Conservation (phyloP, 2,797 vertebrate genomes). For the Silurus lanzhouensis region DNA sequence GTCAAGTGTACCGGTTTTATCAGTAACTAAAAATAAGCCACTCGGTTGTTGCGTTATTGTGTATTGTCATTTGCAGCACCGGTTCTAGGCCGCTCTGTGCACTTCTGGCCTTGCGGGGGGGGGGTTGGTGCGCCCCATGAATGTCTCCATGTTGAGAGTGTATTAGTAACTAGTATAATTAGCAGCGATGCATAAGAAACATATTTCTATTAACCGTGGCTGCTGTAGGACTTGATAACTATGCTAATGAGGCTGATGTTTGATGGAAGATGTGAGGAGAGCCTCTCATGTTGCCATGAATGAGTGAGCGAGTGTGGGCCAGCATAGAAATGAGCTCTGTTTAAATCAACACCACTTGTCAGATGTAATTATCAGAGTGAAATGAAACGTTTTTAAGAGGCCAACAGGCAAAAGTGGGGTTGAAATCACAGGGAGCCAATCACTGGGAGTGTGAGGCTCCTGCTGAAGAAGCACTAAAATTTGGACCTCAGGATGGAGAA, state of each 20-base stretch:
- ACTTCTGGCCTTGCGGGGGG: background rate
- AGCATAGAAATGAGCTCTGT: constrained; percentile 67
- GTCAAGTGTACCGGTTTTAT: background rate
- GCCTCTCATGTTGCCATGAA: constrained; percentile 34
- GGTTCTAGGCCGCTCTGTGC: background rate
- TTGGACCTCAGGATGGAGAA: background rate
- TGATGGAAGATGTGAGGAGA: constrained; percentile 62
- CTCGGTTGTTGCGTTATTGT: background rate
- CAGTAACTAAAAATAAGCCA: background rate
- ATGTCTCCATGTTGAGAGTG: constrained; percentile 4
- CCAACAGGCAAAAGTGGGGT: background rate
- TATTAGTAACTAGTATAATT: constrained; percentile 36
- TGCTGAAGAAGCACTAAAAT: background rate
- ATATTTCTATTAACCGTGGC: background rate
- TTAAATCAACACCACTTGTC: constrained; percentile 67
- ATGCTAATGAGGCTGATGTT: constrained; percentile 55
- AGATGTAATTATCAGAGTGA: constrained; percentile 60
- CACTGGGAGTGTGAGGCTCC: background rate
- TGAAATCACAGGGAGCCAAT: background rate
- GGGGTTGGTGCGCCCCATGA: background rate
- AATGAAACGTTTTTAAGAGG: background rate
- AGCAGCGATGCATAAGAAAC: constrained; percentile 6
- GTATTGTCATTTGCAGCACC: constrained; percentile 25
- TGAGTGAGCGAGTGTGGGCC: constrained; percentile 48
- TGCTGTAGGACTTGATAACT: constrained; percentile 43